Percentiles rank a stretch among this genome's conserved stretches.
These are phyloP conservation scores for Drosophila repletoides DNA, from an alignment of 1,140 invertebrate species.

Conservation along the genomic window DNA sequence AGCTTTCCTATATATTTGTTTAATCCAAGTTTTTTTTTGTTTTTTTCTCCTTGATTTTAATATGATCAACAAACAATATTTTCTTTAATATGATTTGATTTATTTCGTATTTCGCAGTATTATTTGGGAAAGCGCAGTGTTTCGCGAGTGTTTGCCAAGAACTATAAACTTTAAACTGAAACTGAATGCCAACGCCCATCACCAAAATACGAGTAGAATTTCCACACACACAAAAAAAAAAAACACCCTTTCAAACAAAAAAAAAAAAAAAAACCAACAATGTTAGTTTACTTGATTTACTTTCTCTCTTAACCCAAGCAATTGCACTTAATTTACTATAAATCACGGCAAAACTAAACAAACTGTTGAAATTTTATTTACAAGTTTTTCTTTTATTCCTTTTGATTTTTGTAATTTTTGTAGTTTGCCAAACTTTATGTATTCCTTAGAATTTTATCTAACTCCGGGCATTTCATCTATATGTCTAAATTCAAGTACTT, in stretches of 20 bases:
- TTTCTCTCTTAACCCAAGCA: slow-evolving; percentile 25
- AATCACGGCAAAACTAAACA: slow-evolving; percentile 28
- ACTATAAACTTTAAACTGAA: slow-evolving; percentile 66
- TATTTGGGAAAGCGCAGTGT: slow-evolving; percentile 76
- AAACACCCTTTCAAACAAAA: slow-evolving; percentile 42
- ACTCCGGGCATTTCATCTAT: too few relatives aligned
- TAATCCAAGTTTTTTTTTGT: slow-evolving; percentile 24
- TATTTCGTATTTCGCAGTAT: slow-evolving; percentile 80
- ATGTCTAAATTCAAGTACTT: too few relatives aligned
- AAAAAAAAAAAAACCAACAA: slow-evolving; percentile 17
- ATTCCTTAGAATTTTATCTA: not conserved
- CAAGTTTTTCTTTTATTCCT: not conserved
- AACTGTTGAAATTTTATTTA: not conserved
- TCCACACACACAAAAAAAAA: slow-evolving; percentile 36
- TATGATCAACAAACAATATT: slow-evolving; percentile 47
- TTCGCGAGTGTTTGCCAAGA: slow-evolving; percentile 75
- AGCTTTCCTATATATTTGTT: slow-evolving; percentile 24
- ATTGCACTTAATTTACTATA: not conserved
- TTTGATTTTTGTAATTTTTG: not conserved
- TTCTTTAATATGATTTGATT: slow-evolving; percentile 67
- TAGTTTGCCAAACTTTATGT: not conserved
- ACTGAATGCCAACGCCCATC: slow-evolving; percentile 53
- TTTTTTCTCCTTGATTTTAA: slow-evolving; percentile 36
- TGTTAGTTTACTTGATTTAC: slow-evolving; percentile 59
- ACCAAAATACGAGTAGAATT: slow-evolving; percentile 63